These are phyloP conservation scores for Rhyacophila evoluta DNA, from an alignment of 2,888 invertebrate species.

Conservation along the genomic window DNA sequence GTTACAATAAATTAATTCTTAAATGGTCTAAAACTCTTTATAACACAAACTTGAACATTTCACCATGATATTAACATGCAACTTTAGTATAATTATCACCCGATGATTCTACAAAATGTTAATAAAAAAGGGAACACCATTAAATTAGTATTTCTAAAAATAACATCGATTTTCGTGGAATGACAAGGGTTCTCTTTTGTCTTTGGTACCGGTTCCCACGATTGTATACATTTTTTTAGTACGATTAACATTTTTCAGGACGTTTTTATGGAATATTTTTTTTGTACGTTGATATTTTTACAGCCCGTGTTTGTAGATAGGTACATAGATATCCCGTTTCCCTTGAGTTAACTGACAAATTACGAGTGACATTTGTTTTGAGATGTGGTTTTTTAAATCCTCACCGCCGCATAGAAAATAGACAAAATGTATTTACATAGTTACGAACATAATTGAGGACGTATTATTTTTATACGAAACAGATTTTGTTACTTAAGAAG, in stretches of 20 bases:
- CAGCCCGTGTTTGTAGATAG: not conserved
- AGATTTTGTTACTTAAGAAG: not conserved
- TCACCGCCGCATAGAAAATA: not conserved
- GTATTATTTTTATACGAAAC: not conserved
- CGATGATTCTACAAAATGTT: not conserved
- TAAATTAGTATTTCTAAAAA: not conserved
- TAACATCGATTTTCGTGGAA: not conserved
- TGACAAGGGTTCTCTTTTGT: constrained; percentile 6
- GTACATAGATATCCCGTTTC: not conserved
- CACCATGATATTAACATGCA: not conserved
- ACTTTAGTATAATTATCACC: not conserved
- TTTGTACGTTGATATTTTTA: constrained; percentile 8
- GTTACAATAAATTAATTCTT: not conserved
- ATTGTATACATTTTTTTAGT: not conserved
- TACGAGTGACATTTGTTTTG: constrained; percentile 11
- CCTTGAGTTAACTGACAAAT: not conserved
- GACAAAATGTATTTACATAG: not conserved
- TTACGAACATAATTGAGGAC: not conserved
- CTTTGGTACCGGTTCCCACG: not conserved
- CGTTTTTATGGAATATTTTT: not conserved
- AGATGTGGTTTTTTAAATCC: not conserved
- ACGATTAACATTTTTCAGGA: not conserved
- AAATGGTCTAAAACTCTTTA: no score
- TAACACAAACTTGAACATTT: not conserved
- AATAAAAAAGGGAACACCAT: not conserved